phyloP scores from a whole-genome alignment of 2,888 invertebrate species.

The Acanthosepion lycidas region DNA sequence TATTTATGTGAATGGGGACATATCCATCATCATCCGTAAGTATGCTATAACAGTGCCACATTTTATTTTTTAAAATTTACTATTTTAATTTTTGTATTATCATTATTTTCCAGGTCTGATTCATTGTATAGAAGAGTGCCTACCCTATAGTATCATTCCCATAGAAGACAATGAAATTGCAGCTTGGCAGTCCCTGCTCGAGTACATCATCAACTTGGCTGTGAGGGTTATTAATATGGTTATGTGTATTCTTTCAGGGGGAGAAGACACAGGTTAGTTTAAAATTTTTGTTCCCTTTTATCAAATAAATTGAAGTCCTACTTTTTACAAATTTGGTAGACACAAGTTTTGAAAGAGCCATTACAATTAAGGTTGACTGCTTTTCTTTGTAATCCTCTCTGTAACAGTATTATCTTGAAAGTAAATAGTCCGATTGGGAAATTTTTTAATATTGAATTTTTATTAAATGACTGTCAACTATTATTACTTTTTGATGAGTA shows the following conservation, averaged over 20 bases:
- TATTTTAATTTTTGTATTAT: too few relatives aligned
- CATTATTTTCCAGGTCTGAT: conserved; percentile 39
- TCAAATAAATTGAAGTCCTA: neutral
- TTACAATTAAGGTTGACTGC: too few relatives aligned
- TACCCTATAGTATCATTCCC: neutral
- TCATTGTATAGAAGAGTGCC: conserved; percentile 36
- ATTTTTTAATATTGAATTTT: too few relatives aligned
- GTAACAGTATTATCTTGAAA: too few relatives aligned
- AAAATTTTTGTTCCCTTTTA: neutral
- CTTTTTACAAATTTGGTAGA: too few relatives aligned
- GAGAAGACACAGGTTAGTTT: conserved; percentile 48
- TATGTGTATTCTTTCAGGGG: conserved; percentile 49
- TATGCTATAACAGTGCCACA: too few relatives aligned
- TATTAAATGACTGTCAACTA: too few relatives aligned
- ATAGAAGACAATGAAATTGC: conserved; percentile 38
- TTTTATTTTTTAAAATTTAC: neutral
- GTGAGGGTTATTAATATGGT: conserved; percentile 48
- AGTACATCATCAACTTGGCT: conserved; percentile 42
- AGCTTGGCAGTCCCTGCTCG: conserved; percentile 43
- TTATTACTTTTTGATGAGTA: too few relatives aligned
- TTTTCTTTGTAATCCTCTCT: too few relatives aligned
- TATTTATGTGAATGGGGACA: too few relatives aligned
- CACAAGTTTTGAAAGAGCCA: neutral
- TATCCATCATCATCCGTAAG: too few relatives aligned
- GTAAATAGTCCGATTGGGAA: too few relatives aligned